A percentile compares a stretch with the other conserved stretches of the same genome.
Evolutionary conservation across 2,113 vertebrate genomes (phyloP).

Genomic region (Colaptes auratus): DNA sequence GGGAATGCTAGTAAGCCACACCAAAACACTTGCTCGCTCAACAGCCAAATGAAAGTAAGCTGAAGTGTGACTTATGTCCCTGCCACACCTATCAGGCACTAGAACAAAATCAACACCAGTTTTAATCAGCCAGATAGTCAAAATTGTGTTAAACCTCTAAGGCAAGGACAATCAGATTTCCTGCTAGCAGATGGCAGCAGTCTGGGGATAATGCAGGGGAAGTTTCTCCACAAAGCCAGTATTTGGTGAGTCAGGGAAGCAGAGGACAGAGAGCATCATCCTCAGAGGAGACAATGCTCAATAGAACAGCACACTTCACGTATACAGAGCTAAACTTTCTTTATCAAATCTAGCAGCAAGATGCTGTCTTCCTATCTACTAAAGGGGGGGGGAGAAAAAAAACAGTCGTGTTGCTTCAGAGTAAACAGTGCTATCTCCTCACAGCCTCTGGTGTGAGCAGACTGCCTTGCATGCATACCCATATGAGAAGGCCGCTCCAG

Average conservation of each 20-base stretch:
- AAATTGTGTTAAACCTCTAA: background rate
- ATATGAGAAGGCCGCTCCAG: fast-evolving
- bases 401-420: fast-evolving
- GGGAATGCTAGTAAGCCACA: constrained; percentile 37
- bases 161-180: background rate
- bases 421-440: background rate
- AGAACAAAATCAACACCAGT: background rate
- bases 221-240: background rate
- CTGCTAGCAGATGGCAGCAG: background rate
- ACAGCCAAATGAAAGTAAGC: background rate
- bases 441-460: fast-evolving
- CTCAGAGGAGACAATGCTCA: fast-evolving
- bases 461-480: fast-evolving
- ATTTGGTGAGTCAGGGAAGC: fast-evolving
- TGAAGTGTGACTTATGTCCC: background rate
- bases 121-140: background rate
- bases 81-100: background rate
- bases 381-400: too few species aligned
- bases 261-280: fast-evolving
- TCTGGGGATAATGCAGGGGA: fast-evolving
- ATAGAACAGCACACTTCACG: background rate
- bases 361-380: background rate
- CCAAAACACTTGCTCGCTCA: background rate
- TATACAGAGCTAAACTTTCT: background rate
- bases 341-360: background rate